These are phyloP conservation scores for Cydia pomonella DNA, from an alignment of 1,140 invertebrate species.

Conservation along the genomic window DNA sequence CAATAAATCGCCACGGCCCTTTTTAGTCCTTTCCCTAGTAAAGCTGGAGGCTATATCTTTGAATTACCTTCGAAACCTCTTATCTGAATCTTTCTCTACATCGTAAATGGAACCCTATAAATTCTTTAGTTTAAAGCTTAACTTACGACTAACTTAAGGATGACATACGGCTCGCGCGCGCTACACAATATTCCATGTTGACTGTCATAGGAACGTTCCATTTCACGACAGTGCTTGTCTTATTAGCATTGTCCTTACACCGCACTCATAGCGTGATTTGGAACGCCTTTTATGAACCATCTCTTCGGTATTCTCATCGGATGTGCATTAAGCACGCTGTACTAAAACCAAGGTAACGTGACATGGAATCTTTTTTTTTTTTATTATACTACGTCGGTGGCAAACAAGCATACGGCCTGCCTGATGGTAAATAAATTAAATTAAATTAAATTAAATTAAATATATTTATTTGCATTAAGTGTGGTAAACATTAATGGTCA, in stretches of 20 bases:
- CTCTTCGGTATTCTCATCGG: slow-evolving; percentile 14
- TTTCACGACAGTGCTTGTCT: slow-evolving; percentile 63
- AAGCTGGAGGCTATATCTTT: slow-evolving; percentile 13
- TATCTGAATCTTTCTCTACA: not conserved
- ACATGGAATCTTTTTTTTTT: not conserved
- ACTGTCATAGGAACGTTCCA: slow-evolving; percentile 61
- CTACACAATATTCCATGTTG: slow-evolving; percentile 42
- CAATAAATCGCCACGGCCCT: slow-evolving; percentile 23
- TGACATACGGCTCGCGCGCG: not conserved
- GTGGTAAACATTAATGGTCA: too few species aligned
- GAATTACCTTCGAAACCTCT: not conserved
- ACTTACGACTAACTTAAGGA: not conserved
- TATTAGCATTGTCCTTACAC: slow-evolving; percentile 69
- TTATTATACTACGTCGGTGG: too few species aligned
- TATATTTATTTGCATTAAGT: too few species aligned
- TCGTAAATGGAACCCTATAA: not conserved
- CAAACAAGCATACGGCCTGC: too few species aligned
- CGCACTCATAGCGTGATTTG: slow-evolving; percentile 64
- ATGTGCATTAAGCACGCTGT: not conserved
- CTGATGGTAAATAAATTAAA: too few species aligned
- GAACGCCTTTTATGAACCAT: slow-evolving; percentile 61
- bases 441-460: too few species aligned
- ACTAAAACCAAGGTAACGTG: not conserved
- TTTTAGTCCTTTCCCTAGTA: slow-evolving; percentile 27
- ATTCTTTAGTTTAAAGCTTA: not conserved